Conservation (phyloP, 2,797 vertebrate species). For the Ibycter americanus region DNA sequence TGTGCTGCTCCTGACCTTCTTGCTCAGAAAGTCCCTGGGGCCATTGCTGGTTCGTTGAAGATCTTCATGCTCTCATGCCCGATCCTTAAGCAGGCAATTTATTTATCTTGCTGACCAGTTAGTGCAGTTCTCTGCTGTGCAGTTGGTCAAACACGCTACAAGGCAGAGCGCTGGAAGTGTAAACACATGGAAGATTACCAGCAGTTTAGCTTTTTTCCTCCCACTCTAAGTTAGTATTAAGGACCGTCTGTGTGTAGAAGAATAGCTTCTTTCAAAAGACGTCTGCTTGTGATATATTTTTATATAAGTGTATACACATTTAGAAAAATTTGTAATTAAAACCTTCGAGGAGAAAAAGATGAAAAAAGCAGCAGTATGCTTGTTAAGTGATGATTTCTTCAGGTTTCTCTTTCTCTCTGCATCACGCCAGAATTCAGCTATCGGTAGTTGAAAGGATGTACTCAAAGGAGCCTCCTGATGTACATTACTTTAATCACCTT, state of each 20-base stretch:
- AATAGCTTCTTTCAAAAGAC: not conserved
- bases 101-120: not conserved
- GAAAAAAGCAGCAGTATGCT: not conserved
- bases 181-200: not conserved
- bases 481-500: not conserved
- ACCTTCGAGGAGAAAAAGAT: not conserved
- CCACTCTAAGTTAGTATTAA: not conserved
- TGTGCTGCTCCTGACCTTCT: not conserved
- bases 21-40: not conserved
- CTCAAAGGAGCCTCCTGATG: not conserved
- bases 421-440: not conserved
- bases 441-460: not conserved
- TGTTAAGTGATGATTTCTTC: not conserved
- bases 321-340: conserved; percentile 20
- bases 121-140: not conserved
- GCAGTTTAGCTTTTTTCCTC: not conserved
- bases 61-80: not conserved
- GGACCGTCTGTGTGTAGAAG: not conserved
- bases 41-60: not conserved
- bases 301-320: not conserved
- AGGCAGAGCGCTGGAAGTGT: not conserved
- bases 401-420: not conserved
- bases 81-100: not conserved
- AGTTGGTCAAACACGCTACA: not conserved
- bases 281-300: not conserved